phyloP scores from a whole-genome alignment of 2,888 invertebrate genomes.

The Phasia obesa region DNA sequence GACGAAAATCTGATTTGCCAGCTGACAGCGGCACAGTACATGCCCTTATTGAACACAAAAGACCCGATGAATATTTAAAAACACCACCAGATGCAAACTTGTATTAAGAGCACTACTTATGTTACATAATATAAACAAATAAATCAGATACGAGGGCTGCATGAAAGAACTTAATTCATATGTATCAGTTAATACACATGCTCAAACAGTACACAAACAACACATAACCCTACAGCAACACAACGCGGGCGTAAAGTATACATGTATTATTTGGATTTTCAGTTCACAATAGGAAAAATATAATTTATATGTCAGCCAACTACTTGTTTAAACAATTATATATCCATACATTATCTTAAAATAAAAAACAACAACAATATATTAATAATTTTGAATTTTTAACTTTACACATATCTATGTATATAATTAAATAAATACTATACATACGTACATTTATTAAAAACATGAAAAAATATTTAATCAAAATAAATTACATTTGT shows the following conservation, averaged over 20 bases:
- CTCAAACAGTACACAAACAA: slow-evolving; percentile 37
- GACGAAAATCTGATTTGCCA: slow-evolving; percentile 97
- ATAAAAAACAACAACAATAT: too few species aligned
- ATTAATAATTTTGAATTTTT: slow-evolving; percentile 21
- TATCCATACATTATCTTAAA: too few species aligned
- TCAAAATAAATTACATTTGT: too few species aligned
- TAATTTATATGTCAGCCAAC: too few species aligned
- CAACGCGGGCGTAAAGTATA: slow-evolving; percentile 62
- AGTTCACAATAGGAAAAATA: too few species aligned
- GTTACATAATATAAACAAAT: neutral
- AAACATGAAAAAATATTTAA: too few species aligned
- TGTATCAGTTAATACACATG: neutral
- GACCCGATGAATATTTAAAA: slow-evolving; percentile 94
- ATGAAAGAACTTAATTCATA: too few species aligned
- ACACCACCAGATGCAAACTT: slow-evolving; percentile 93
- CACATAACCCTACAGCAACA: slow-evolving; percentile 32
- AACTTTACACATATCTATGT: neutral
- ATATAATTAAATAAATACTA: neutral
- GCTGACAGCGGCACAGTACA: slow-evolving; percentile 95
- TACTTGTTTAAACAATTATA: too few species aligned
- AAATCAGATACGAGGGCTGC: too few species aligned
- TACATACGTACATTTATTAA: neutral
- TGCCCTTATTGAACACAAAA: slow-evolving; percentile 95
- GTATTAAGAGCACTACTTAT: slow-evolving; percentile 85
- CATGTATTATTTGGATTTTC: too few species aligned